Evolutionary conservation across 2,888 invertebrate species (phyloP).

Genomic region (Gastrophysa polygoni): DNA sequence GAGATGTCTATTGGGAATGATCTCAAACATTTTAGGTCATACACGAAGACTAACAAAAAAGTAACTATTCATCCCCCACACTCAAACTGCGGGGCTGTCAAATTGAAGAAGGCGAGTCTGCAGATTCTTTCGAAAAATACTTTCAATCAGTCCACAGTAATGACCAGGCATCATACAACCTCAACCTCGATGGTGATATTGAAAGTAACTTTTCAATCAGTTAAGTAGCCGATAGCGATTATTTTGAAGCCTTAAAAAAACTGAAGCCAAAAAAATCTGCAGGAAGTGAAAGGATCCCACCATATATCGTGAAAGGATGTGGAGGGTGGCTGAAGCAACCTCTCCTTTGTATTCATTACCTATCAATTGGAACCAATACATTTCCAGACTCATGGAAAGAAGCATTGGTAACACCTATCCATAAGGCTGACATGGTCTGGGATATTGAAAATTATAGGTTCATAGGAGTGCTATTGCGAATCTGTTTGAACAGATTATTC

Average conservation of each 20-base stretch:
- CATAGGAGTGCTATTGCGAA: too few species aligned
- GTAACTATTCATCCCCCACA: background rate
- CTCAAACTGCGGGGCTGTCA: background rate
- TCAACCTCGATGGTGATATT: background rate
- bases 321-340: background rate
- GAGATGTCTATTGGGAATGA: too few species aligned
- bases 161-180: background rate
- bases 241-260: background rate
- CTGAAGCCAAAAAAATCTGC: background rate
- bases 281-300: background rate
- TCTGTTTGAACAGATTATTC: too few species aligned
- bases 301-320: background rate
- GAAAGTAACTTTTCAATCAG: background rate
- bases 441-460: too few species aligned
- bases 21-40: background rate
- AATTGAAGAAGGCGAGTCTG: background rate
- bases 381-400: background rate
- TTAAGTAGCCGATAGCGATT: background rate
- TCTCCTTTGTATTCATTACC: background rate
- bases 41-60: background rate
- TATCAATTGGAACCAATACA: background rate
- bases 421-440: too few species aligned
- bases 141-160: constrained; percentile 2
- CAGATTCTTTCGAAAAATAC: background rate
- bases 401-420: background rate